These are phyloP conservation scores for Jordanella pulchra DNA, from an alignment of 2,797 vertebrate species.

Conservation along the genomic window DNA sequence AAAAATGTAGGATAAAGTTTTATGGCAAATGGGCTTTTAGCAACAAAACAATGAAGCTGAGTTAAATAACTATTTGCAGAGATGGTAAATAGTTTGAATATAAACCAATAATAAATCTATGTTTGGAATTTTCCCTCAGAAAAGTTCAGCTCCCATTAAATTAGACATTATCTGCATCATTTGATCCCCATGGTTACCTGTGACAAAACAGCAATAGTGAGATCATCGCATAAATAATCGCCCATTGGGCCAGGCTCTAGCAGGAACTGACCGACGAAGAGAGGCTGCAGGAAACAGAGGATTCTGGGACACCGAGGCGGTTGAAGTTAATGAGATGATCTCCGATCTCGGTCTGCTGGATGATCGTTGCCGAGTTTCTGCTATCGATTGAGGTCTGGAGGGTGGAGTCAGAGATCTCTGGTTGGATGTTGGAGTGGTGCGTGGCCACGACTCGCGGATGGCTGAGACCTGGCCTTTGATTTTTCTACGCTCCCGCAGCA, in stretches of 20 bases:
- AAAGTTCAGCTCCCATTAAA: background rate
- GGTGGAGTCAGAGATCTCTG: slow-evolving; percentile 2
- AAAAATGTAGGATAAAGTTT: background rate
- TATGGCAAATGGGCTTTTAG: background rate
- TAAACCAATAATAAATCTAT: background rate
- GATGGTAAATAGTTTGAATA: background rate
- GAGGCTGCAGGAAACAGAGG: background rate
- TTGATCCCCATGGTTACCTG: slow-evolving; percentile 53
- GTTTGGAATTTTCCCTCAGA: background rate
- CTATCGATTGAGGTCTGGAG: slow-evolving; percentile 7
- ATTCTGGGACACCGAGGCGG: background rate
- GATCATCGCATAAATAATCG: slow-evolving; percentile 46
- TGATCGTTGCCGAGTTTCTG: background rate
- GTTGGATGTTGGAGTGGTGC: background rate
- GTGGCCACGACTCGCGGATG: slow-evolving; percentile 60
- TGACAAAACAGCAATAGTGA: slow-evolving; percentile 61
- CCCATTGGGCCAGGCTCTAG: slow-evolving; percentile 1
- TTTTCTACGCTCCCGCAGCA: slow-evolving; percentile 35
- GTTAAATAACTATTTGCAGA: background rate
- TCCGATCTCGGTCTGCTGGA: slow-evolving; percentile 1
- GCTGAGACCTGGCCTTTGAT: slow-evolving; percentile 22
- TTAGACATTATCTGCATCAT: background rate
- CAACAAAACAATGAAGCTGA: background rate
- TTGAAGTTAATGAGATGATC: background rate
- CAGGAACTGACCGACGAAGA: slow-evolving; percentile 26